A percentile compares a stretch with the other conserved stretches of the same genome.
These are phyloP conservation scores for Orthonyx spaldingii DNA, from an alignment of 2,113 vertebrate genomes.

Conservation along the genomic window DNA sequence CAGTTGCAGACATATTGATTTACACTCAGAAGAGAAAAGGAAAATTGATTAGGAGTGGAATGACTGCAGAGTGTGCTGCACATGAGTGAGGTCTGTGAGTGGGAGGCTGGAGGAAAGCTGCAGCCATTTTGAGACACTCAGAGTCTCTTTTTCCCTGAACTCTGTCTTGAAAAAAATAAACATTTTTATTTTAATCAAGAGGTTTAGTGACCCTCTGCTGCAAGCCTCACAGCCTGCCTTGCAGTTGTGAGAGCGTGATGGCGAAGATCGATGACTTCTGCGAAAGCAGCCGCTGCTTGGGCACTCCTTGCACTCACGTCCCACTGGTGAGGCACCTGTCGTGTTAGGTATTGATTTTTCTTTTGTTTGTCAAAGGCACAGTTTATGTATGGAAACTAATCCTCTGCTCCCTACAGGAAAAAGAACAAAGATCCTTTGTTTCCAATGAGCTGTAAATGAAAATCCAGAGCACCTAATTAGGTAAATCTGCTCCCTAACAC, in stretches of 20 bases:
- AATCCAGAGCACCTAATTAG: not conserved
- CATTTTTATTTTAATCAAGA: not conserved
- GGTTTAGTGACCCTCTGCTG: not conserved
- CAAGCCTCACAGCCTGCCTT: not conserved
- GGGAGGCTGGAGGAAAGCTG: not conserved
- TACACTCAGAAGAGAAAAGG: not conserved
- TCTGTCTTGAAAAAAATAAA: not conserved
- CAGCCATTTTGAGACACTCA: not conserved
- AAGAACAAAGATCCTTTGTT: slow-evolving; percentile 12
- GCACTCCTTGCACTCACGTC: not conserved
- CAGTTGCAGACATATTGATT: slow-evolving; percentile 4
- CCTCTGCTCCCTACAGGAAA: slow-evolving; percentile 1
- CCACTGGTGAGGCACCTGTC: not conserved
- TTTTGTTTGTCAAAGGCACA: slow-evolving; percentile 14
- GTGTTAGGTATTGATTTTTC: not conserved
- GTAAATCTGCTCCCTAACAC: not conserved
- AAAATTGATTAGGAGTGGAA: not conserved
- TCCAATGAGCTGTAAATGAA: slow-evolving; percentile 10
- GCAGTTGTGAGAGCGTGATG: not conserved
- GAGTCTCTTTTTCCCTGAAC: not conserved
- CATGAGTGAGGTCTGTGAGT: accelerated
- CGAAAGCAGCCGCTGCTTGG: not conserved
- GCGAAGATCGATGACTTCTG: not conserved
- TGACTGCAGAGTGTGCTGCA: not conserved
- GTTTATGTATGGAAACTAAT: not conserved